phyloP scores from a whole-genome alignment of 1,140 invertebrate genomes.

The Papilio polytes region DNA sequence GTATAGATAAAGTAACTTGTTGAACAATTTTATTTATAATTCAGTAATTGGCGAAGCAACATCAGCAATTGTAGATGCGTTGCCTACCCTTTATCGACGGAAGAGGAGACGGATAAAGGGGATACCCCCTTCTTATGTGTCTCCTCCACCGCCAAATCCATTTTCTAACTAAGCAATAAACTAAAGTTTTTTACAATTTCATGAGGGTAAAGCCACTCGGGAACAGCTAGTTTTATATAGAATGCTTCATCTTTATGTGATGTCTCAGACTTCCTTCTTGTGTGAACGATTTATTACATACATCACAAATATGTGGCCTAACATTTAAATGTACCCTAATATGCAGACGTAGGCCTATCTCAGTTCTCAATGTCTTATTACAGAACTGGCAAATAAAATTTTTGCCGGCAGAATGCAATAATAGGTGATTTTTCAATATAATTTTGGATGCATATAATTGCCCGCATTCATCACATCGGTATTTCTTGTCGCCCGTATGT shows the following conservation, averaged over 20 bases:
- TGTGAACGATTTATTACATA: constrained; percentile 78
- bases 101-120: too few species aligned
- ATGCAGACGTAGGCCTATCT: constrained; percentile 18
- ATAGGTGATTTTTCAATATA: constrained; percentile 70
- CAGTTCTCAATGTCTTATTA: constrained; percentile 59
- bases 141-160: too few species aligned
- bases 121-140: too few species aligned
- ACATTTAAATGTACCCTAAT: constrained; percentile 52
- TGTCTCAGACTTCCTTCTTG: constrained; percentile 56
- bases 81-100: too few species aligned
- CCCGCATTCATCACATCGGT: constrained; percentile 50
- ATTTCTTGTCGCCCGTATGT: constrained; percentile 53
- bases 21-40: too few species aligned
- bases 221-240: background rate
- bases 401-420: constrained; percentile 71
- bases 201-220: too few species aligned
- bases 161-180: too few species aligned
- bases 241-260: constrained; percentile 56
- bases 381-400: constrained; percentile 73
- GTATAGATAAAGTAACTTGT: too few species aligned
- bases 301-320: constrained; percentile 63
- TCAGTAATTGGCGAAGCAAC: too few species aligned
- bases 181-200: too few species aligned
- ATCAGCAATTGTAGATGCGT: too few species aligned
- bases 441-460: constrained; percentile 50